Base-by-base conservation (phyloP, 2,113 vertebrate species). In the Okapia johnstoni region DNA sequence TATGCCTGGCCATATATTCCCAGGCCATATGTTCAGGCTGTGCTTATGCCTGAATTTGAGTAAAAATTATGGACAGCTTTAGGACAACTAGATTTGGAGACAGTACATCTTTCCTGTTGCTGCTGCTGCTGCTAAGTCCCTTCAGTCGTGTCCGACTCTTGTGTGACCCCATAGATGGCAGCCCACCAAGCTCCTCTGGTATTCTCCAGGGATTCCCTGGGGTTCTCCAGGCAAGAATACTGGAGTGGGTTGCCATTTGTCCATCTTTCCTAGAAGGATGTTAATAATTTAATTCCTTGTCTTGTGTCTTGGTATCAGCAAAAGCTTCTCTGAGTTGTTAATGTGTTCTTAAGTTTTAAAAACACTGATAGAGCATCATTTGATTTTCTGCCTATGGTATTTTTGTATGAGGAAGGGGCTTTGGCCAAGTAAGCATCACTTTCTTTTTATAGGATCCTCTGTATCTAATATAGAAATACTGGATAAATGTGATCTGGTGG, bases 11-110 rank as follows among this genome's bases (percentile, higher is more conserved):
- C 50, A 16, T 88, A 26, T 61, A 90, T 95, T 96, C 88, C 63
- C 95, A 86, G 94, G 66, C 66, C n/a, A 12, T 70, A 23, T 70
- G 23, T 40, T 70, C 66, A 96, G 80, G n/a, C 61, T 92, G 48
- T 81, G 36, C 50, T 61, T 89, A 36, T 54, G 25, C 40, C 33
- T 87, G 60, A 92, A 81, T n/a, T 77, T 28, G 52, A 92, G 80
- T 88, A 79, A 83, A 96, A 95, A 88, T 85, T 66, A 81, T 11
- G 81, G 90, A 11, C 88, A 85, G 36, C 58, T 58, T 96, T 85
- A 15, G 81, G 76, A 91, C 93, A 96, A 58, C 25, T 40, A 43
- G 52, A 85, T 90, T 52, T 95, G 88, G 77, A 93, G 77, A 77
- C 6, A 7, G 12, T 84, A 54, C n/a, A 14, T 86, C 33, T 88